A percentile compares a stretch with the other conserved stretches of the same genome.
phyloP scores from a whole-genome alignment of 2,888 invertebrate genomes.

The Anorthoa munda region DNA sequence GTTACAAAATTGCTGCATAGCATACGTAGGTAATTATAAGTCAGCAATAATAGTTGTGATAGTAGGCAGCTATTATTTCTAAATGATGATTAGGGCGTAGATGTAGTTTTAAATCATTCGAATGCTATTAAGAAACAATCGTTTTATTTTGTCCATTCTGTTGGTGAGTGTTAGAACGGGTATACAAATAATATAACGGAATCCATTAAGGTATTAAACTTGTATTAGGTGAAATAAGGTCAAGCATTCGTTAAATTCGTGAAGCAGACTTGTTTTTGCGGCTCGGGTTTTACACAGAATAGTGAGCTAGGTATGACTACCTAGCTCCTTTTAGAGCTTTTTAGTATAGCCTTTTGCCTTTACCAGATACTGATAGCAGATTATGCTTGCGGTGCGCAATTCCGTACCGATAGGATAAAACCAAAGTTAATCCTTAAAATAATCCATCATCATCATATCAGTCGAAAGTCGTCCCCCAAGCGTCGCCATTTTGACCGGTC shows the following conservation, averaged over 20 bases:
- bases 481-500: too few species aligned
- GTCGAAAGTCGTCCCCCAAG: too few species aligned
- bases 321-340: too few species aligned
- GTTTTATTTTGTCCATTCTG: slow-evolving; percentile 18
- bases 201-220: slow-evolving; percentile 38
- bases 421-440: too few species aligned
- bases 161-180: slow-evolving; percentile 29
- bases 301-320: too few species aligned
- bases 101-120: slow-evolving; percentile 55
- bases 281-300: background rate
- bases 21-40: slow-evolving; percentile 63
- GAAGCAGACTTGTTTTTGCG: slow-evolving; percentile 11
- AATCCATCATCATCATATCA: too few species aligned
- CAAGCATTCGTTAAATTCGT: slow-evolving; percentile 27
- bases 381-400: too few species aligned
- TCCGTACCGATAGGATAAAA: too few species aligned
- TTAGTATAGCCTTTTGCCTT: too few species aligned
- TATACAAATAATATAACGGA: slow-evolving; percentile 49
- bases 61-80: slow-evolving; percentile 52
- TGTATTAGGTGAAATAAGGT: slow-evolving; percentile 37
- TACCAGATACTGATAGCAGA: too few species aligned
- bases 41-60: slow-evolving; percentile 52
- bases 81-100: slow-evolving; percentile 55
- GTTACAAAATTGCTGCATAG: slow-evolving; percentile 66
- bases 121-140: slow-evolving; percentile 45